These are phyloP conservation scores for Glyptemys insculpta DNA, from an alignment of 2,797 vertebrate genomes.

Conservation along the genomic window DNA sequence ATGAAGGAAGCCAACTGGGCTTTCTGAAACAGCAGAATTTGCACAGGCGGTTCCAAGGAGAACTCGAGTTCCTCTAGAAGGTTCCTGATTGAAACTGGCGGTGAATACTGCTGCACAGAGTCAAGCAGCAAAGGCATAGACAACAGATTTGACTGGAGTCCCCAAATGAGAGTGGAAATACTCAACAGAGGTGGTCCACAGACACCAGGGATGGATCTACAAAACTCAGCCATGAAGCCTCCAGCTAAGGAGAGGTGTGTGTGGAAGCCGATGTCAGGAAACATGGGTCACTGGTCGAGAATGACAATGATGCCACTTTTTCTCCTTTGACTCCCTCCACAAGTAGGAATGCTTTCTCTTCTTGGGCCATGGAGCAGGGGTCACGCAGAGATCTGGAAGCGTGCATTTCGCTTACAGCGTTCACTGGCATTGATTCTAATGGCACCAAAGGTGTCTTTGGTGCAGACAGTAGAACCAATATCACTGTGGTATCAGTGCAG, in stretches of 20 bases:
- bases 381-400: background rate
- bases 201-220: background rate
- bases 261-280: background rate
- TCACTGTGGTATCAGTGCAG: background rate
- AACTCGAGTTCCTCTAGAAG: background rate
- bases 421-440: background rate
- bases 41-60: background rate
- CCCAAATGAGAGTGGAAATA: background rate
- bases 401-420: background rate
- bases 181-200: background rate
- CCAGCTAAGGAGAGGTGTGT: background rate
- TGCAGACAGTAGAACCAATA: background rate
- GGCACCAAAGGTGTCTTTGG: background rate
- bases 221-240: background rate
- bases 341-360: background rate
- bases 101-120: background rate
- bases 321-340: background rate
- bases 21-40: background rate
- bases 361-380: background rate
- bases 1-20: background rate
- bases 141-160: background rate
- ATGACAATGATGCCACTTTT: background rate
- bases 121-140: background rate
- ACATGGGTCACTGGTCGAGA: background rate
- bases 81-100: background rate